Evolutionary conservation across 2,113 vertebrate genomes (phyloP).

Genomic region (Oostethus manadensis): DNA sequence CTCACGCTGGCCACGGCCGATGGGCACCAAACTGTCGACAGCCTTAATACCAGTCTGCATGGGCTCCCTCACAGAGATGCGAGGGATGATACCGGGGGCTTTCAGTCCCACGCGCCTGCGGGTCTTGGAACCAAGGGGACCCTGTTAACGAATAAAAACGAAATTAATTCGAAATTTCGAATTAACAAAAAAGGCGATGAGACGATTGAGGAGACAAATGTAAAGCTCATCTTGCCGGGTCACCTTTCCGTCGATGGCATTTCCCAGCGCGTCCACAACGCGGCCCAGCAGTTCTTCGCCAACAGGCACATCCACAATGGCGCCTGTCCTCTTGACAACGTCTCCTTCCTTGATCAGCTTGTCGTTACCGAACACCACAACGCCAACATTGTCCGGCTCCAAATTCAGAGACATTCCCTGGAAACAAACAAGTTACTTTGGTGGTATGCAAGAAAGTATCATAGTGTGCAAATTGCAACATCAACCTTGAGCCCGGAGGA

Average conservation of each 20-base stretch:
- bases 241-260: constrained; percentile 95
- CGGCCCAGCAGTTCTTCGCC: constrained; percentile 90
- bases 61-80: constrained; percentile 94
- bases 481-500: constrained; percentile 92
- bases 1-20: constrained; percentile 94
- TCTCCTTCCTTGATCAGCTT: constrained; percentile 97
- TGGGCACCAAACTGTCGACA: constrained; percentile 95
- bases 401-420: constrained; percentile 98
- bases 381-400: constrained; percentile 96
- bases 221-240: neutral
- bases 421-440: neutral
- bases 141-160: too few species aligned
- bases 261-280: constrained; percentile 93
- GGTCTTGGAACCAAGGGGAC: constrained; percentile 76
- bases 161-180: too few species aligned
- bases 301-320: constrained; percentile 94
- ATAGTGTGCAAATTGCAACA: too few species aligned
- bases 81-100: constrained; percentile 94
- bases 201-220: neutral
- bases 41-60: constrained; percentile 99
- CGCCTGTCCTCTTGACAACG: constrained; percentile 92
- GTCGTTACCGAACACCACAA: constrained; percentile 97
- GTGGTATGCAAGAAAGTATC: neutral
- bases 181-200: neutral
- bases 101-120: constrained; percentile 94